A percentile compares a stretch with the other conserved stretches of the same genome.
Evolutionary conservation across 2,113 vertebrate genomes (phyloP).

Genomic region (Callocephalon fimbriatum): DNA sequence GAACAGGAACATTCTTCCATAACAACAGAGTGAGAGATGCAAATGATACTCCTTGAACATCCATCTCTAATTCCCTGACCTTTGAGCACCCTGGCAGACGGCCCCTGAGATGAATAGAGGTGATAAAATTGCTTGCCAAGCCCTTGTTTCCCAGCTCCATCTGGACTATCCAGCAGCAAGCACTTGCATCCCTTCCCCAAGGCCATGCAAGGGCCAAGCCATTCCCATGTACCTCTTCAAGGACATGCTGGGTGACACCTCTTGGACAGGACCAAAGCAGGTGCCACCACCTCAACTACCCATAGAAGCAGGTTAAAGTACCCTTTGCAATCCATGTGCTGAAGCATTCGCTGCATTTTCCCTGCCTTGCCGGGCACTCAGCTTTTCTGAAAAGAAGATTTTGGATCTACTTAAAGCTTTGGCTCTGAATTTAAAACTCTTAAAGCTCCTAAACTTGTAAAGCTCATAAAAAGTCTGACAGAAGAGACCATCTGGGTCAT

Average conservation of each 20-base stretch:
- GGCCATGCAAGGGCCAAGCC: neutral
- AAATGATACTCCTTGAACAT: neutral
- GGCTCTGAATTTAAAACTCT: neutral
- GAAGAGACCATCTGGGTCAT: neutral
- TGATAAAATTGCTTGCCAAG: neutral
- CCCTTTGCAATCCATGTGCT: rapidly evolving
- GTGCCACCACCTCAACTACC: neutral
- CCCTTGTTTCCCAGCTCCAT: conserved; percentile 1
- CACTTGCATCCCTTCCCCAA: neutral
- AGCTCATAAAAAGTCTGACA: neutral
- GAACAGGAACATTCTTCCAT: neutral
- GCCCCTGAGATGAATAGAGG: neutral
- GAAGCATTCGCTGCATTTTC: neutral
- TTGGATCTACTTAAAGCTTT: neutral
- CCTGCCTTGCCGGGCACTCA: rapidly evolving
- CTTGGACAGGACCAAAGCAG: neutral
- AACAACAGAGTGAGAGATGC: neutral
- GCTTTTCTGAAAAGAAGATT: neutral
- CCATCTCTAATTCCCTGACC: conserved; percentile 9
- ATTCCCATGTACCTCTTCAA: neutral
- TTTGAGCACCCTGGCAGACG: neutral
- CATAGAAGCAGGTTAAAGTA: neutral
- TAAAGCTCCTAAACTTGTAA: neutral
- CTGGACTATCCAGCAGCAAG: neutral
- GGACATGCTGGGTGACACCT: neutral